phyloP scores from a whole-genome alignment of 2,888 invertebrate genomes.

The Quadroppia sp. region DNA sequence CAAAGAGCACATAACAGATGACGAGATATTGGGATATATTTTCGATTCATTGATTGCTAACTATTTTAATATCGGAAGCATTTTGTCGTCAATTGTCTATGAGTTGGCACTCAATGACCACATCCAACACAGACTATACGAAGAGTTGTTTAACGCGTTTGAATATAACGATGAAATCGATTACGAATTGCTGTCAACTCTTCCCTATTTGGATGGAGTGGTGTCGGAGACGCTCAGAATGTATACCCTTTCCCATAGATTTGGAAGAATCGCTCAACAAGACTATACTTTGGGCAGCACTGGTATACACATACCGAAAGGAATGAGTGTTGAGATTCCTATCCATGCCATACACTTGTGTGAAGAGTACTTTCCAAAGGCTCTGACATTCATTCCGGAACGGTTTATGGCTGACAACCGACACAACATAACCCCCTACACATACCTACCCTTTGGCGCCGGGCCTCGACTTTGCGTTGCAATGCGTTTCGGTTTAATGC shows the following conservation, averaged over 20 bases:
- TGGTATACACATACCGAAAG: neutral
- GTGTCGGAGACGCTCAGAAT: conserved; percentile 43
- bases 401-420: conserved; percentile 53
- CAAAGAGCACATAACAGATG: no score
- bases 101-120: neutral
- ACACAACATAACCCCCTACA: conserved; percentile 41
- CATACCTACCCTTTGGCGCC: conserved; percentile 47
- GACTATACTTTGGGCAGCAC: conserved; percentile 12
- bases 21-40: no score
- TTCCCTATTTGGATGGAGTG: conserved; percentile 41
- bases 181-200: conserved; percentile 2
- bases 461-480: conserved; percentile 47
- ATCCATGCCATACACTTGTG: conserved; percentile 61
- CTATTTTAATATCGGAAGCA: no score
- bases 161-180: neutral
- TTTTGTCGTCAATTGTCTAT: no score
- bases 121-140: neutral
- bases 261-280: neutral
- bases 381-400: conserved; percentile 58
- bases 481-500: conserved; percentile 2
- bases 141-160: neutral
- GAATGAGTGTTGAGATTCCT: conserved; percentile 58
- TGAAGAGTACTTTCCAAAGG: conserved; percentile 61
- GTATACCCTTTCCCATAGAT: conserved; percentile 31
- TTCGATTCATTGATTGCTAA: no score